These are phyloP conservation scores for Trachymyrmex cornetzi DNA, from an alignment of 1,140 invertebrate species.

Conservation along the genomic window DNA sequence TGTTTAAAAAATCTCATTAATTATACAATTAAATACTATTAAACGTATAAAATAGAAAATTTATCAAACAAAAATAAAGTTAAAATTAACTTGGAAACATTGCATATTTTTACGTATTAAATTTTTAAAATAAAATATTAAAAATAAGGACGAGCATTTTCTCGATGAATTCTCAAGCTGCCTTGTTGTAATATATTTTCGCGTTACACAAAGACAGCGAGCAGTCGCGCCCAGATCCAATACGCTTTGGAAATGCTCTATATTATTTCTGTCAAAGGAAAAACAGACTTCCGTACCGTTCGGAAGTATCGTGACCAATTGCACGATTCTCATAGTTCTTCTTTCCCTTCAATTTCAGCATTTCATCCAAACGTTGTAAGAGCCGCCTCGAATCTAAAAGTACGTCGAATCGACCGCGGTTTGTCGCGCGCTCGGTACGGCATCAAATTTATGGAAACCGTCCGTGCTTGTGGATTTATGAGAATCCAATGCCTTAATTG, in stretches of 20 bases:
- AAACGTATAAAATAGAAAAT: not conserved
- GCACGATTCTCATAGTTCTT: conserved; percentile 51
- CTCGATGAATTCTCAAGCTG: conserved; percentile 3
- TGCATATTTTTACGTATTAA: not conserved
- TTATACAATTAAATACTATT: not conserved
- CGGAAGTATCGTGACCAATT: conserved; percentile 57
- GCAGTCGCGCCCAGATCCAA: conserved; percentile 29
- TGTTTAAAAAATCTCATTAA: not conserved
- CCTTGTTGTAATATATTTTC: conserved; percentile 47
- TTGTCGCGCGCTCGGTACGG: conserved; percentile 76
- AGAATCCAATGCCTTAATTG: conserved; percentile 83
- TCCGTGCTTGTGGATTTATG: conserved; percentile 78
- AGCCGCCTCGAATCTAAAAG: conserved; percentile 77
- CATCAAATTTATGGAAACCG: conserved; percentile 81
- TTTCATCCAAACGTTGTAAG: conserved; percentile 43
- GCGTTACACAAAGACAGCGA: conserved; percentile 27
- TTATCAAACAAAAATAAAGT: not conserved
- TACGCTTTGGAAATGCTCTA: conserved; percentile 48
- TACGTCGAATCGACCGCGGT: conserved; percentile 75
- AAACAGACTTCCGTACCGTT: conserved; percentile 51
- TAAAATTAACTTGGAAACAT: conserved; percentile 1
- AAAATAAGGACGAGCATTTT: not conserved
- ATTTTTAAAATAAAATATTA: not conserved
- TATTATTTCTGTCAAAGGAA: conserved; percentile 59
- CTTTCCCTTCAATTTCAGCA: conserved; percentile 34